These are phyloP conservation scores for Zoanthus solanderi DNA, from an alignment of 92 coral and sea anemone species.

Conservation along the genomic window DNA sequence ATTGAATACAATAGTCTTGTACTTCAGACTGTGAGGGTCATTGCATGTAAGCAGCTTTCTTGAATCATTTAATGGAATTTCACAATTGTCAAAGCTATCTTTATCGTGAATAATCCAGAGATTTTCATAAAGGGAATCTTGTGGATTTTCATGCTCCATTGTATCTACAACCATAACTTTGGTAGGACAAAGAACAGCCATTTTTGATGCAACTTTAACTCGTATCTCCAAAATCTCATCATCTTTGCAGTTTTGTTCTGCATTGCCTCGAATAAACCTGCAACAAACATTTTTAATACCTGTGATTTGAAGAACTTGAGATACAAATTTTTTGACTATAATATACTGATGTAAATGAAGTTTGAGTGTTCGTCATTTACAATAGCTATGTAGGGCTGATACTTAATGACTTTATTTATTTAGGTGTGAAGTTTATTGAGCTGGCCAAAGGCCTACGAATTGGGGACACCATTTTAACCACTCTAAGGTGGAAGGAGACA, in stretches of 20 bases:
- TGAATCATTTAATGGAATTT: neutral
- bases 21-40: neutral
- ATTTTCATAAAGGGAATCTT: constrained; percentile 31
- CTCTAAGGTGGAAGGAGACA: no score
- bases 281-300: neutral
- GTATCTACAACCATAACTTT: constrained; percentile 13
- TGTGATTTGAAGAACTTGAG: no score
- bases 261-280: constrained; percentile 7
- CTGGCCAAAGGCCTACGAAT: neutral
- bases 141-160: neutral
- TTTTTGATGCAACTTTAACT: constrained; percentile 8
- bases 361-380: no score
- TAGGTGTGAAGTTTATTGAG: neutral
- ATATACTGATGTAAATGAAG: no score
- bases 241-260: constrained; percentile 23
- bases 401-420: no score
- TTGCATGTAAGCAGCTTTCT: neutral
- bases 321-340: no score
- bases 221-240: constrained; percentile 38
- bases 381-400: no score
- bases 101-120: constrained; percentile 25
- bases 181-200: constrained; percentile 16
- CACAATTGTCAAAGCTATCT: neutral
- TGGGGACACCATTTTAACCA: no score
- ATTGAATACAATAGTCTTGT: constrained; percentile 3